Conservation (phyloP, 2,113 vertebrate species). For the Carollia perspicillata region DNA sequence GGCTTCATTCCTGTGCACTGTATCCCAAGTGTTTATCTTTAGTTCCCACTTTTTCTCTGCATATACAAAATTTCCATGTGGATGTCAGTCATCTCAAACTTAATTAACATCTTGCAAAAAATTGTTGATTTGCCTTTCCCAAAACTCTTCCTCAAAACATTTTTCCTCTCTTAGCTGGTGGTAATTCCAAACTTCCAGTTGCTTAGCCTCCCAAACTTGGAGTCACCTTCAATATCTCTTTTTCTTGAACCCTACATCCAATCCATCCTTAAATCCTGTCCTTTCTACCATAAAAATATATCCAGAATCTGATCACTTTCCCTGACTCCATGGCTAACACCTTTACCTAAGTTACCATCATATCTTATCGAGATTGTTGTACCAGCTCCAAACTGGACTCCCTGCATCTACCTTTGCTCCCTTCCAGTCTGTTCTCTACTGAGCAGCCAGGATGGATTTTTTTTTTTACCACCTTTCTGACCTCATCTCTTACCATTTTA, state of each 20-base stretch:
- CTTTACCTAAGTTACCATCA: neutral
- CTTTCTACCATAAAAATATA: neutral
- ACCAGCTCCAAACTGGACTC: neutral
- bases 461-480: neutral
- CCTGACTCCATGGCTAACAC: neutral
- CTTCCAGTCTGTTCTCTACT: neutral
- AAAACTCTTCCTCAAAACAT: neutral
- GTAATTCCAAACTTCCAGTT: neutral
- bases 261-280: neutral
- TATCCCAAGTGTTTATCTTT: neutral
- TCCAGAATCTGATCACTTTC: neutral
- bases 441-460: neutral
- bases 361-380: neutral
- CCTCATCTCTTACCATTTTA: neutral
- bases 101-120: neutral
- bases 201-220: neutral
- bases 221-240: neutral
- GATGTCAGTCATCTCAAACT: neutral
- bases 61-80: neutral
- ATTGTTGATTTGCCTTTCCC: neutral
- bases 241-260: neutral
- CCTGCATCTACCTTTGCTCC: neutral
- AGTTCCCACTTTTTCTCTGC: neutral
- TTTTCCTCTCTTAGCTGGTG: neutral
- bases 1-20: neutral